A percentile compares a stretch with the other conserved stretches of the same genome.
phyloP scores from a whole-genome alignment of 2,888 invertebrate species.

The Drymonia ruficornis region DNA sequence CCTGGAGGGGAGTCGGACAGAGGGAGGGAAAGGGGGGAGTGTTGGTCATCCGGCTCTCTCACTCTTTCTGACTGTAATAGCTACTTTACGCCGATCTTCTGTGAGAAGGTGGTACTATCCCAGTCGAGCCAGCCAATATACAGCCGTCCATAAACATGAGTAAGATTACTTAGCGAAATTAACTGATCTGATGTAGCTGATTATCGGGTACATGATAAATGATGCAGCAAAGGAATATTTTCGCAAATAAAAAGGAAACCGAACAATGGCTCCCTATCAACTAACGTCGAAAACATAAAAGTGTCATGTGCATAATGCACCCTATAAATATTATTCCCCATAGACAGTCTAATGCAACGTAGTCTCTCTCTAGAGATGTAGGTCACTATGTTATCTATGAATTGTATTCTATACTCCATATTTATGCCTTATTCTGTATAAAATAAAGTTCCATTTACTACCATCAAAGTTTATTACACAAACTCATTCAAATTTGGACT shows the following conservation, averaged over 20 bases:
- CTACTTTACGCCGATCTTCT: no score
- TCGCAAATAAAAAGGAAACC: constrained; percentile 57
- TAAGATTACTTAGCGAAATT: constrained; percentile 4
- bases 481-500: constrained; percentile 24
- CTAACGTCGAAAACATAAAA: constrained; percentile 80
- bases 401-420: constrained; percentile 38
- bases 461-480: constrained; percentile 16
- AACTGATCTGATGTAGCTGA: neutral
- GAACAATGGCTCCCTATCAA: constrained; percentile 62
- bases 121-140: no score
- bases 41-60: no score
- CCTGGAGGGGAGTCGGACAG: no score
- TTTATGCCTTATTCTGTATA: constrained; percentile 42
- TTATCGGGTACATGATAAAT: constrained; percentile 28
- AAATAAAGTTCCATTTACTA: constrained; percentile 52
- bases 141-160: no score
- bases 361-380: constrained; percentile 79
- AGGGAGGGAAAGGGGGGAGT: no score
- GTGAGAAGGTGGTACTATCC: no score
- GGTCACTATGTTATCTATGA: constrained; percentile 73
- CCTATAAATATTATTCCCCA: constrained; percentile 81
- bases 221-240: constrained; percentile 30
- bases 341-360: constrained; percentile 71
- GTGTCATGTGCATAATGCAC: constrained; percentile 82
- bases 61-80: no score